Conservation (phyloP, 2,797 vertebrate genomes). For the Dendrocincla tyrannina region DNA sequence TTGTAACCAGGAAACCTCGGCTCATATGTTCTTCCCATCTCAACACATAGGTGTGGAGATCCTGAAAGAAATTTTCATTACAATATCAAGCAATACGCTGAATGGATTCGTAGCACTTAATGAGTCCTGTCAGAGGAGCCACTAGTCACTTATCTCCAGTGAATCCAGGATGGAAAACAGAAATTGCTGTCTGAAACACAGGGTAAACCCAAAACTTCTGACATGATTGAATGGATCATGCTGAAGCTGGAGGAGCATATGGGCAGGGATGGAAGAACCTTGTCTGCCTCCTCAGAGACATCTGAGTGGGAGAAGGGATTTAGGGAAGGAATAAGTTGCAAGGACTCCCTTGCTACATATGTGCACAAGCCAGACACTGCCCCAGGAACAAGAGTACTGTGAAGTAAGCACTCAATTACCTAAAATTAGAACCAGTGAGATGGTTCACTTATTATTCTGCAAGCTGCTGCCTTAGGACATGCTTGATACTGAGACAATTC, state of each 20-base stretch:
- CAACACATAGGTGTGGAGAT: background rate
- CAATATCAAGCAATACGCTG: background rate
- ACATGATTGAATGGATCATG: background rate
- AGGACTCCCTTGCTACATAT: background rate
- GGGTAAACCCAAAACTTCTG: background rate
- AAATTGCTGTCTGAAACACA: background rate
- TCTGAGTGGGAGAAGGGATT: background rate
- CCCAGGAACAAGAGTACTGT: slow-evolving; percentile 8
- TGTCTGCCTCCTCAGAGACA: background rate
- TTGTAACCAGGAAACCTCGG: background rate
- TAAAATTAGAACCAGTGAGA: slow-evolving; percentile 66
- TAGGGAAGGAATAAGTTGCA: background rate
- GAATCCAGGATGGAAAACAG: background rate
- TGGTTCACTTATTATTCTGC: slow-evolving; percentile 9
- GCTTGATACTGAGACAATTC: slow-evolving; percentile 7
- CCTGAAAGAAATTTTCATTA: background rate
- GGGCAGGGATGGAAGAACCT: background rate
- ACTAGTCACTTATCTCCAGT: background rate
- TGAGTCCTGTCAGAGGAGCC: background rate
- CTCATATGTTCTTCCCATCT: background rate
- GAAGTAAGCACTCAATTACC: slow-evolving; percentile 48
- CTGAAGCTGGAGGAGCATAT: background rate
- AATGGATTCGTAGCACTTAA: background rate
- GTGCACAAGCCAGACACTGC: background rate
- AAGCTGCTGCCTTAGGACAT: slow-evolving; percentile 20